Conservation (phyloP, 2,113 vertebrate species). For the Eonycteris spelaea region DNA sequence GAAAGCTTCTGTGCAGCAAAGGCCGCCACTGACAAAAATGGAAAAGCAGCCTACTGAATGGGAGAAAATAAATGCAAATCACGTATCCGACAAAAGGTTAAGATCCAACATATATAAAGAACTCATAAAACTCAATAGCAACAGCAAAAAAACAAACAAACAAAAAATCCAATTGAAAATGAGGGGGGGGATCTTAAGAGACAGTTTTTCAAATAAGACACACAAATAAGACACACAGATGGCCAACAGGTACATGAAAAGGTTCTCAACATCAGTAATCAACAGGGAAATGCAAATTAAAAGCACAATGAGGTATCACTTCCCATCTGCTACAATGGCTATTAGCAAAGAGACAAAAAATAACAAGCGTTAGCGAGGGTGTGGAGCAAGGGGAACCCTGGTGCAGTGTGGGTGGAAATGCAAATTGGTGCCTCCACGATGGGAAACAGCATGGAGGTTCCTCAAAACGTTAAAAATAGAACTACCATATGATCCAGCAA, state of each 20-base stretch:
- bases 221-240: neutral
- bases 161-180: neutral
- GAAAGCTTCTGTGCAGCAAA: neutral
- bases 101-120: neutral
- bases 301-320: neutral
- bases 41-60: neutral
- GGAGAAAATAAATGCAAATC: neutral
- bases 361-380: neutral
- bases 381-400: neutral
- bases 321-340: neutral
- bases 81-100: neutral
- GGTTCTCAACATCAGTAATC: neutral
- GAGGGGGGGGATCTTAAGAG: neutral
- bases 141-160: neutral
- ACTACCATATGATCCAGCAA: neutral
- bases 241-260: neutral
- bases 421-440: neutral
- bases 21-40: neutral
- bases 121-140: neutral
- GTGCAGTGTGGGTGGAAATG: neutral
- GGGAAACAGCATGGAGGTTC: neutral
- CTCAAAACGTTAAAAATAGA: neutral
- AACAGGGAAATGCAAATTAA: neutral
- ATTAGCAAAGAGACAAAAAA: neutral
- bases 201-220: neutral